phyloP scores from a whole-genome alignment of 2,113 vertebrate species.

The Pitta sordida region DNA sequence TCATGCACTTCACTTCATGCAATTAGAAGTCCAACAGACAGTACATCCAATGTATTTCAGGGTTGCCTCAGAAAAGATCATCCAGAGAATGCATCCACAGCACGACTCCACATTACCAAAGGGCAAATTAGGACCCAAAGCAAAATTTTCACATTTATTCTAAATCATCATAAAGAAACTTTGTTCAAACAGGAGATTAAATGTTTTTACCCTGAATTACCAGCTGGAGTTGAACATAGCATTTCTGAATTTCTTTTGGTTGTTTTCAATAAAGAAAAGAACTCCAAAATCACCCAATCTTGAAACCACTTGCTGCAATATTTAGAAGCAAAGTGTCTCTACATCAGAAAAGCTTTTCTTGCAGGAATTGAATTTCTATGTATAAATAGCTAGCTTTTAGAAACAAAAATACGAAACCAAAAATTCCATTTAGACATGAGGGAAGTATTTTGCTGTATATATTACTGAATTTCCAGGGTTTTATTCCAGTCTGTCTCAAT shows the following conservation, averaged over 20 bases:
- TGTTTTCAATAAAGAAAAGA: not conserved
- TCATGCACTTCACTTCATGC: fast-evolving
- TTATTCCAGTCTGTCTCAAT: not conserved
- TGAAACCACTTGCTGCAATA: not conserved
- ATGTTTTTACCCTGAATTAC: not conserved
- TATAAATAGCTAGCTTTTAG: not conserved
- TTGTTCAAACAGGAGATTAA: not conserved
- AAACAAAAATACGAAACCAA: not conserved
- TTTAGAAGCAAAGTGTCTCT: not conserved
- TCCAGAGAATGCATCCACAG: not conserved
- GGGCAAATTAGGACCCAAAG: not conserved
- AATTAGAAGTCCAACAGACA: not conserved
- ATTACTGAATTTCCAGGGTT: not conserved
- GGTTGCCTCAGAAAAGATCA: not conserved
- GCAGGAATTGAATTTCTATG: not conserved
- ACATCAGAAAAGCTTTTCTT: not conserved
- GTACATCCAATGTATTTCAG: not conserved
- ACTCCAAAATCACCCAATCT: not conserved
- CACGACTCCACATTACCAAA: not conserved
- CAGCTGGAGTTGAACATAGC: not conserved
- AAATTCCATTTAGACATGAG: not conserved
- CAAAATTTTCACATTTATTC: not conserved
- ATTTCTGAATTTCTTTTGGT: not conserved
- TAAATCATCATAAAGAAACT: not conserved
- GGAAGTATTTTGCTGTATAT: not conserved